These are phyloP conservation scores for Miniopterus natalensis DNA, from an alignment of 2,113 vertebrate species.

Conservation along the genomic window DNA sequence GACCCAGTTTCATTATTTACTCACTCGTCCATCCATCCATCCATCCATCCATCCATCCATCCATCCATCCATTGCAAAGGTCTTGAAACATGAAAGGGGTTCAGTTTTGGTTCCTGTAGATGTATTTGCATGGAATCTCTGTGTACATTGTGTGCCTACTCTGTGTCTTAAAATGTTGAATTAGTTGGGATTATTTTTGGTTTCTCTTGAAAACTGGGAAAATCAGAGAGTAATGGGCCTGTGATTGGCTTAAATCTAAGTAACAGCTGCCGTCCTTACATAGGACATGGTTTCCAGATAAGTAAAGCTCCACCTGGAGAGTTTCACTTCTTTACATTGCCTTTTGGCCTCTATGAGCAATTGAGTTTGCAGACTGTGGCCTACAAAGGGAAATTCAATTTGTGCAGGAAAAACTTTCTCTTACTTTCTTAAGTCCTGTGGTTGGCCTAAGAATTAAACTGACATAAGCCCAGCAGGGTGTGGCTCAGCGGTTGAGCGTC, in stretches of 20 bases:
- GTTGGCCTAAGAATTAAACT: neutral
- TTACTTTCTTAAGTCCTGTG: neutral
- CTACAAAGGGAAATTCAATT: neutral
- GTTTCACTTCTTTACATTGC: neutral
- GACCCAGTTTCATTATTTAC: neutral
- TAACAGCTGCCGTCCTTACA: neutral
- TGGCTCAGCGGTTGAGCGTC: too few relatives aligned
- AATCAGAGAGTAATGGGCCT: neutral
- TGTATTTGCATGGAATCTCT: neutral
- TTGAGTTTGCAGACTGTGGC: neutral
- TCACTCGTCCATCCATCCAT: neutral
- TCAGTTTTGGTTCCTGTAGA: neutral
- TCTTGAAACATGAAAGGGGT: neutral
- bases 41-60: too few relatives aligned
- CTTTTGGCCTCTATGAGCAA: neutral
- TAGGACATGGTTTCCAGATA: neutral
- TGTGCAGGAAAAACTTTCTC: neutral
- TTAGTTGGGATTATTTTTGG: neutral
- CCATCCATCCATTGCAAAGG: neutral
- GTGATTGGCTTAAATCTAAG: neutral
- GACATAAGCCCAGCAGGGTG: neutral
- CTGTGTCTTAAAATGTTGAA: neutral
- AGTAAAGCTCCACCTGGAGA: neutral
- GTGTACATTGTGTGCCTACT: neutral
- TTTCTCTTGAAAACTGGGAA: constrained; percentile 26